Conservation (phyloP, 1,140 invertebrate species). For the Aphidius ervi region DNA sequence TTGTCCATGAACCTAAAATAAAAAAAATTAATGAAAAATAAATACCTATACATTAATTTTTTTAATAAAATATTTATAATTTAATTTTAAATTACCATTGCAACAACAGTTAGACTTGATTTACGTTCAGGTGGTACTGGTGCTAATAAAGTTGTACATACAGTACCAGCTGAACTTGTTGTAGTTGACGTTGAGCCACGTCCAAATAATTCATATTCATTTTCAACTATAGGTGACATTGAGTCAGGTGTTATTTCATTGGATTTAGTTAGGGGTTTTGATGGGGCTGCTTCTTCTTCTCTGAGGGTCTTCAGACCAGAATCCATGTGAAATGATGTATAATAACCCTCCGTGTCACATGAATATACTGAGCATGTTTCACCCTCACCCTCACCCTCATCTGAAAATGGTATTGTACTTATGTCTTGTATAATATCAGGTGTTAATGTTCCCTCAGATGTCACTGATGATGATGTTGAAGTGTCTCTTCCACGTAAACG, state of each 20-base stretch:
- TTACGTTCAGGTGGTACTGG: slow-evolving; percentile 74
- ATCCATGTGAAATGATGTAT: slow-evolving; percentile 95
- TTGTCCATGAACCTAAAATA: slow-evolving; percentile 59
- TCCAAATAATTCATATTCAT: slow-evolving; percentile 85
- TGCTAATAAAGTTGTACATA: slow-evolving; percentile 74
- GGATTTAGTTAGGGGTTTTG: slow-evolving; percentile 40
- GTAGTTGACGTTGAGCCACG: slow-evolving; percentile 85
- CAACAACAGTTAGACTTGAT: slow-evolving; percentile 55
- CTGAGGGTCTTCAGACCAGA: slow-evolving; percentile 83
- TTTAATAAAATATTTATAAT: background rate
- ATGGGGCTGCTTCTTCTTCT: slow-evolving; percentile 63
- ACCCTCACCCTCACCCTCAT: slow-evolving; percentile 86
- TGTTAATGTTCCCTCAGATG: slow-evolving; percentile 79
- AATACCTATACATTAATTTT: background rate
- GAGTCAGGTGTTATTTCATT: slow-evolving; percentile 53
- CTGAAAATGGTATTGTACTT: slow-evolving; percentile 63
- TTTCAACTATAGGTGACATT: slow-evolving; percentile 61
- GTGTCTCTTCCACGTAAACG: slow-evolving; percentile 57
- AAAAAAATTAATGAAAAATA: background rate
- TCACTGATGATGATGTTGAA: slow-evolving; percentile 75
- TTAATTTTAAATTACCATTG: slow-evolving; percentile 39
- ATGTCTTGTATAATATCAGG: slow-evolving; percentile 69
- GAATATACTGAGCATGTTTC: slow-evolving; percentile 92
- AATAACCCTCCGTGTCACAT: slow-evolving; percentile 94
- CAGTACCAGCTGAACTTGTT: slow-evolving; percentile 83